A percentile compares a stretch with the other conserved stretches of the same genome.
These are phyloP conservation scores for Aspidapion aeneum DNA, from an alignment of 2,888 invertebrate species.

Conservation along the genomic window DNA sequence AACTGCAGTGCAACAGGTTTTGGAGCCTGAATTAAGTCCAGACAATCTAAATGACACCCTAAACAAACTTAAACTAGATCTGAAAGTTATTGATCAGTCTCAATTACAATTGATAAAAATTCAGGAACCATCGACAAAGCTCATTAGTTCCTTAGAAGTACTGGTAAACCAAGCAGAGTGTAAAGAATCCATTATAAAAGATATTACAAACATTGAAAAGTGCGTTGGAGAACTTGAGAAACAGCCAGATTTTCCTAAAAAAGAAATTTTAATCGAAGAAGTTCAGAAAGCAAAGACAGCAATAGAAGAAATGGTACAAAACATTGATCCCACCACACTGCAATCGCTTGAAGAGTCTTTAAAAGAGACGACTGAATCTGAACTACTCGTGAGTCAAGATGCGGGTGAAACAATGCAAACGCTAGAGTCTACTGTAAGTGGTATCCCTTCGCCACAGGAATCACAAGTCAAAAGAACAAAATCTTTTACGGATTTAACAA, in stretches of 20 bases:
- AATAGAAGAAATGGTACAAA: neutral
- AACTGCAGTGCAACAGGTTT: neutral
- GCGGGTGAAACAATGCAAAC: neutral
- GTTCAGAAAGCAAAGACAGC: neutral
- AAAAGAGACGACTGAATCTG: neutral
- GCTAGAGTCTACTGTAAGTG: neutral
- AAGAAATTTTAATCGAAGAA: neutral
- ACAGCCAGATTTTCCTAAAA: neutral
- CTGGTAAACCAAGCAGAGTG: neutral
- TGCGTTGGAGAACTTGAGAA: neutral
- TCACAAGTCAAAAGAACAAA: neutral
- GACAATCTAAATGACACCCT: conserved; percentile 1
- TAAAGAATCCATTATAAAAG: neutral
- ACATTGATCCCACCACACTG: neutral
- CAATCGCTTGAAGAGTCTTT: neutral
- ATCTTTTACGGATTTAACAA: no score
- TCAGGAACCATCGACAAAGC: neutral
- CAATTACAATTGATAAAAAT: neutral
- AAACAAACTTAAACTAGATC: neutral
- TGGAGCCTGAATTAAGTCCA: neutral
- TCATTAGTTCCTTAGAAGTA: neutral
- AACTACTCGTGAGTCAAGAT: neutral
- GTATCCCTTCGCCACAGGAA: neutral
- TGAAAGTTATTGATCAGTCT: neutral
- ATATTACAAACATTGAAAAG: neutral